A percentile compares a stretch with the other conserved stretches of the same genome.
Conservation (phyloP, 2,113 vertebrate genomes). For the Nesogale talazaci region DNA sequence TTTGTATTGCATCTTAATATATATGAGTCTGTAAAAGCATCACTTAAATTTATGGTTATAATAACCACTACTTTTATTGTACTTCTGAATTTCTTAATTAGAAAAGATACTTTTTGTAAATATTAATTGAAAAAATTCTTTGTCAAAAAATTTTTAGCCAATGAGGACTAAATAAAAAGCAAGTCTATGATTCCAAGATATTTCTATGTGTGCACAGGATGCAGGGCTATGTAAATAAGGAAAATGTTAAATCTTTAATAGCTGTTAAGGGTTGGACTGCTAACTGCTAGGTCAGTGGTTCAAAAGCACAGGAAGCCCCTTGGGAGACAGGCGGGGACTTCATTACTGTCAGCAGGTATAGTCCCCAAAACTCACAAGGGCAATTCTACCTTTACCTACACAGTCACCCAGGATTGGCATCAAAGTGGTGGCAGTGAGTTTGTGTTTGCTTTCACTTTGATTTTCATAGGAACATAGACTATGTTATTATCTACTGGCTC, state of each 20-base stretch:
- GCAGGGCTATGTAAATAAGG: neutral
- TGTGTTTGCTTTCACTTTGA: neutral
- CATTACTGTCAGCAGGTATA: too few relatives aligned
- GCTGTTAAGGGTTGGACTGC: too few relatives aligned
- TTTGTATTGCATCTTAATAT: neutral
- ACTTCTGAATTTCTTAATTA: neutral
- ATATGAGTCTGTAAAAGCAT: neutral
- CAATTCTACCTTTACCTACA: too few relatives aligned
- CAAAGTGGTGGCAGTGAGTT: too few relatives aligned
- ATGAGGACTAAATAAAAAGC: neutral
- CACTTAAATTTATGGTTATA: neutral
- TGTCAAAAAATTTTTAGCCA: neutral
- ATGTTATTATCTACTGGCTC: neutral
- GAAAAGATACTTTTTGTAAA: neutral
- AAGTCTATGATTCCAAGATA: neutral
- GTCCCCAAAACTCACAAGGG: too few relatives aligned
- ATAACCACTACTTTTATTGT: neutral
- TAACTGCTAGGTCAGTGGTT: too few relatives aligned
- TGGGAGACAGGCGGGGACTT: too few relatives aligned
- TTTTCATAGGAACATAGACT: neutral
- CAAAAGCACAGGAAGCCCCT: too few relatives aligned
- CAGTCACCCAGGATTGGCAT: too few relatives aligned
- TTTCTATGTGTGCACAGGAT: neutral
- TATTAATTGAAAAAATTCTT: neutral
- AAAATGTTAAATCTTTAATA: neutral